Conservation (phyloP, 2,113 vertebrate species). For the Gallinago jamesoni region DNA sequence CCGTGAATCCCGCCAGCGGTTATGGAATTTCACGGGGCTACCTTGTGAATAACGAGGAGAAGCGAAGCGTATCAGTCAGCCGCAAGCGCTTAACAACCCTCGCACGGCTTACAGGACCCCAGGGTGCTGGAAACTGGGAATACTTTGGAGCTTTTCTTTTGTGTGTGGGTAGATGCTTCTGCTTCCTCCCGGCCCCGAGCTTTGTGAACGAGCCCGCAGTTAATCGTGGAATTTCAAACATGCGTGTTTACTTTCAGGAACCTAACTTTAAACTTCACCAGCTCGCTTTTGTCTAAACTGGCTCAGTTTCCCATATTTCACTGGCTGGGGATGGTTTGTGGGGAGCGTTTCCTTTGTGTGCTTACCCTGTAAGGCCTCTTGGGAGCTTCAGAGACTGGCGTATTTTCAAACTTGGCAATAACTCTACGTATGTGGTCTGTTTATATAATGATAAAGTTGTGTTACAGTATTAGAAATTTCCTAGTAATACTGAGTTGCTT, state of each 20-base stretch:
- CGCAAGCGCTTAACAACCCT: background rate
- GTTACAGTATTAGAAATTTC: background rate
- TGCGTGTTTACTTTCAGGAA: slow-evolving; percentile 16
- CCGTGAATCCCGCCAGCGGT: background rate
- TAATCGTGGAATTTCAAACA: slow-evolving; percentile 43
- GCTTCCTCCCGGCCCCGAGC: slow-evolving; percentile 1
- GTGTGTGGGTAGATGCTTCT: slow-evolving; percentile 16
- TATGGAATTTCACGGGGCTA: background rate
- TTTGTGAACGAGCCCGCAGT: background rate
- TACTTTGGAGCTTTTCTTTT: background rate
- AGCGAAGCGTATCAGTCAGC: background rate
- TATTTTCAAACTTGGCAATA: slow-evolving; percentile 5
- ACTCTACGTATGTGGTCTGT: background rate
- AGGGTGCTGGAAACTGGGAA: slow-evolving; percentile 48
- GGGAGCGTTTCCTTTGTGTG: slow-evolving; percentile 12
- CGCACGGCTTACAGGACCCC: background rate
- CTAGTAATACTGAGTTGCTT: background rate
- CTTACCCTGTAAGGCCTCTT: background rate
- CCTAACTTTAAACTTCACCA: background rate
- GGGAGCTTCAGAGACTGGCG: background rate
- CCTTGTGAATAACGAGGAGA: background rate
- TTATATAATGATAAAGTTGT: slow-evolving; percentile 9
- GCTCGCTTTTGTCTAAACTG: background rate
- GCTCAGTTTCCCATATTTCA: background rate
- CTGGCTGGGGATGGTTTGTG: background rate